Percentiles rank a stretch among this genome's conserved stretches.
Conservation (phyloP, 1,140 invertebrate genomes). For the Coenobita brevimanus region DNA sequence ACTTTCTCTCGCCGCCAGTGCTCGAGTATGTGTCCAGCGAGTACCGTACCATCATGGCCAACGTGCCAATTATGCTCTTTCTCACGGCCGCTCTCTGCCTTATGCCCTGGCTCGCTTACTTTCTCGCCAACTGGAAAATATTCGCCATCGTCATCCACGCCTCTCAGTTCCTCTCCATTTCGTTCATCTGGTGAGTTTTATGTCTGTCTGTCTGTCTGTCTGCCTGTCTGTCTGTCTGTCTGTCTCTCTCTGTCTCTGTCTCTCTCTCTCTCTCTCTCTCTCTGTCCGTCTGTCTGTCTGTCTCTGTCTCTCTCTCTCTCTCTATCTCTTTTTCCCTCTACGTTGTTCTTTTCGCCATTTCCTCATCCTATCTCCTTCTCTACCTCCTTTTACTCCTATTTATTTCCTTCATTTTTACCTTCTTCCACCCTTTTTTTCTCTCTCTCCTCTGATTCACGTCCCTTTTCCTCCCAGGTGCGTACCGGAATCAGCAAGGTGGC, state of each 20-base stretch:
- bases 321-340: neutral
- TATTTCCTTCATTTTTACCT: neutral
- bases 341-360: neutral
- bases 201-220: too few relatives aligned
- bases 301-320: neutral
- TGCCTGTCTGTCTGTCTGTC: too few relatives aligned
- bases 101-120: conserved; percentile 44
- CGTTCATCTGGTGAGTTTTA: conserved; percentile 38
- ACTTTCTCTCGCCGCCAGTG: conserved; percentile 31
- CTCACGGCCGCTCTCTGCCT: conserved; percentile 40
- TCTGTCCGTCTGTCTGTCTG: too few relatives aligned
- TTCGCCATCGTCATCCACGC: conserved; percentile 40
- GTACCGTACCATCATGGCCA: conserved; percentile 53
- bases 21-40: conserved; percentile 52
- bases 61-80: conserved; percentile 51
- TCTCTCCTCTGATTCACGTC: neutral
- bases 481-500: conserved; percentile 43
- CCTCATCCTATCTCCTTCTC: too few relatives aligned
- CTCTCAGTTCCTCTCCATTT: conserved; percentile 22
- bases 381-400: too few relatives aligned
- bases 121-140: conserved; percentile 17
- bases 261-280: too few relatives aligned
- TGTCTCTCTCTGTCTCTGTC: too few relatives aligned
- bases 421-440: neutral
- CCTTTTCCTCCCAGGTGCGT: neutral